phyloP scores from a whole-genome alignment of 2,888 invertebrate genomes.

The Volucella zonaria region DNA sequence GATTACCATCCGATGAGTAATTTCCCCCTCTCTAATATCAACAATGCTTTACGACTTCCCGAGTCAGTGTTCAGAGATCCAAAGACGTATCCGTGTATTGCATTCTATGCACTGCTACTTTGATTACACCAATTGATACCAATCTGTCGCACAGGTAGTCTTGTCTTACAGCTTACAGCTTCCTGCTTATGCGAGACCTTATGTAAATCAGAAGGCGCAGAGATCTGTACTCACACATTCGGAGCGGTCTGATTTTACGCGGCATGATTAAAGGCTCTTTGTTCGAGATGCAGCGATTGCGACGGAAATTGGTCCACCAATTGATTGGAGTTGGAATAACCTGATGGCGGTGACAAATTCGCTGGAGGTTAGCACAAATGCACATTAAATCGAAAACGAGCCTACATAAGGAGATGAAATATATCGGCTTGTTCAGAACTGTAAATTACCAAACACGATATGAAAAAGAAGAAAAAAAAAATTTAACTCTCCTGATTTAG shows the following conservation, averaged over 20 bases:
- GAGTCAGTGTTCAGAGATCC: conserved; percentile 7
- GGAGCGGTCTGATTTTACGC: conserved; percentile 60
- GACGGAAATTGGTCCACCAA: conserved; percentile 63
- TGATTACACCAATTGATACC: conserved; percentile 73
- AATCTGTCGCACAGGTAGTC: conserved; percentile 69
- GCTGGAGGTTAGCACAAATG: conserved; percentile 67
- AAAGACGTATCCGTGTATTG: neutral
- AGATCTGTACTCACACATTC: neutral
- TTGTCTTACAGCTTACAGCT: conserved; percentile 31
- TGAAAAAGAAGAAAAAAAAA: conserved; percentile 25
- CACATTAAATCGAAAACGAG: conserved; percentile 44
- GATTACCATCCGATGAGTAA: conserved; percentile 59
- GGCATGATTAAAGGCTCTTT: conserved; percentile 74
- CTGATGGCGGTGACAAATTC: conserved; percentile 73
- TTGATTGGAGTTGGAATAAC: conserved; percentile 71
- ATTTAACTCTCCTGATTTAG: conserved; percentile 34
- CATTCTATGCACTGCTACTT: conserved; percentile 68
- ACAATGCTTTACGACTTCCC: conserved; percentile 52
- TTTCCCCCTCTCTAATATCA: conserved; percentile 47
- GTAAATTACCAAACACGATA: conserved; percentile 61
- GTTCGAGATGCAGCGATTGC: conserved; percentile 53
- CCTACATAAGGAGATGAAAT: conserved; percentile 19
- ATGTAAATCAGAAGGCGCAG: conserved; percentile 65
- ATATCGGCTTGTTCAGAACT: conserved; percentile 46
- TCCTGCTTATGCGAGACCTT: conserved; percentile 68